Conservation (phyloP, 2,888 invertebrate species). For the Trissonchulus sp. region DNA sequence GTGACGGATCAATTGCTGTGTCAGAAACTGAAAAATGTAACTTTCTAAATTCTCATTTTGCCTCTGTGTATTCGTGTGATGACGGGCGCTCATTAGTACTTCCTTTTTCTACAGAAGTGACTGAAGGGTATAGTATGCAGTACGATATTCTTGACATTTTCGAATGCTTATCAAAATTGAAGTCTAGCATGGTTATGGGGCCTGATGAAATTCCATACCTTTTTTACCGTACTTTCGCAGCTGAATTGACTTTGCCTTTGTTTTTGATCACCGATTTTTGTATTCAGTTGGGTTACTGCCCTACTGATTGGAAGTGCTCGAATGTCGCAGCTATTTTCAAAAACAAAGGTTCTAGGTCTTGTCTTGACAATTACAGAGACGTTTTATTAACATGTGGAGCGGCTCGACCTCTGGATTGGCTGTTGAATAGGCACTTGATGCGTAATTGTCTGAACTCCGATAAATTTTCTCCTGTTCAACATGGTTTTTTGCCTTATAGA, state of each 20-base stretch:
- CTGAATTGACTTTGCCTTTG: too few relatives aligned
- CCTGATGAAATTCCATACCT: neutral
- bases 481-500: neutral
- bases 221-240: neutral
- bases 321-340: constrained; percentile 10
- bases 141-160: too few relatives aligned
- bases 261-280: too few relatives aligned
- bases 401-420: neutral
- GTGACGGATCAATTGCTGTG: too few relatives aligned
- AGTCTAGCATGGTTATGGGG: neutral
- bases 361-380: neutral
- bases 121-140: too few relatives aligned
- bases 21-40: too few relatives aligned
- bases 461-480: neutral
- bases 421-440: neutral
- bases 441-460: neutral
- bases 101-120: too few relatives aligned
- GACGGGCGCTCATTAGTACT: too few relatives aligned
- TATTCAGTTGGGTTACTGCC: too few relatives aligned
- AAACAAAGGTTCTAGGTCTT: neutral
- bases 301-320: neutral
- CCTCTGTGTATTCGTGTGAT: too few relatives aligned
- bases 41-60: too few relatives aligned
- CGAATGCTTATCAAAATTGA: too few relatives aligned
- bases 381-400: neutral